phyloP scores from a whole-genome alignment of 2,113 vertebrate genomes.

The Microcebus griseorufus region DNA sequence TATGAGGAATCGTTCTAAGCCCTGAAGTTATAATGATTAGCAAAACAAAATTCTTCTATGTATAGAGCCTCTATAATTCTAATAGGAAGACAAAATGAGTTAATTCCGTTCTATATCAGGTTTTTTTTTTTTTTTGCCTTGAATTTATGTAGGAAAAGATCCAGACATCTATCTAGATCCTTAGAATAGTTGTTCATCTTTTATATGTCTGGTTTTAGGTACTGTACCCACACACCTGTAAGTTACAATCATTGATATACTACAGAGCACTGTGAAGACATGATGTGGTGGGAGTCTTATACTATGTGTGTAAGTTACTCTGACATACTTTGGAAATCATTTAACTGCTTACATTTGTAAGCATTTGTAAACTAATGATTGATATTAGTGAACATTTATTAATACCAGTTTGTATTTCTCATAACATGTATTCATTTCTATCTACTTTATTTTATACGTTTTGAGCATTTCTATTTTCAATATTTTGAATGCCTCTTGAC shows the following conservation, averaged over 20 bases:
- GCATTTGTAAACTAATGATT: slow-evolving; percentile 10
- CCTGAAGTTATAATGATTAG: not conserved
- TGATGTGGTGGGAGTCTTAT: not conserved
- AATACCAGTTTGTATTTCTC: slow-evolving; percentile 16
- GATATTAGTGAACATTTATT: not conserved
- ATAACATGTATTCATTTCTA: not conserved
- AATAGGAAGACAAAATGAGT: not conserved
- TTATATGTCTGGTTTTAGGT: not conserved
- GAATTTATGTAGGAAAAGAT: not conserved
- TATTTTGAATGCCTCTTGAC: not conserved
- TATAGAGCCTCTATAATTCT: not conserved
- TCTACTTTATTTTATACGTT: not conserved
- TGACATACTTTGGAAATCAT: not conserved
- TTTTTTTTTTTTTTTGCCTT: not conserved
- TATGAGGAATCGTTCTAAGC: not conserved
- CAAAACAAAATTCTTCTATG: not conserved
- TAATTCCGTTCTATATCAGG: not conserved
- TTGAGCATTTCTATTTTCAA: not conserved
- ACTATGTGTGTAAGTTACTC: not conserved
- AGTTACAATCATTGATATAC: too few relatives aligned
- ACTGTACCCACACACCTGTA: not conserved
- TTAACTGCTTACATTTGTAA: slow-evolving; percentile 44
- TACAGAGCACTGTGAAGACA: not conserved
- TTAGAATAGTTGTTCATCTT: not conserved
- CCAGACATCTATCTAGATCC: not conserved